phyloP scores from a whole-genome alignment of 2,888 invertebrate genomes.

The Melinopterus prodromus region DNA sequence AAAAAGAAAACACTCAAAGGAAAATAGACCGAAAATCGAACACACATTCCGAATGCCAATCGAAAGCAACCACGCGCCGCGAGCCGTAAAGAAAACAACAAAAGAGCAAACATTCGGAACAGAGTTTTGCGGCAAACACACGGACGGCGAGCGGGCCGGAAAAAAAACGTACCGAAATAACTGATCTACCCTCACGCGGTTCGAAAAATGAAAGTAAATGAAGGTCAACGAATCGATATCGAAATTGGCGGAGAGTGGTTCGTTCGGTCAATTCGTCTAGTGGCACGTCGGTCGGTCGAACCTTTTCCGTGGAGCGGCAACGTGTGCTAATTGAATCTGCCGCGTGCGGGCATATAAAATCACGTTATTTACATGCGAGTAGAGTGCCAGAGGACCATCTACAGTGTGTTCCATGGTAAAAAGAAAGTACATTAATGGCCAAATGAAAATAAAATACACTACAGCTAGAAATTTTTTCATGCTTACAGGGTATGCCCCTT shows the following conservation, averaged over 20 bases:
- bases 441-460: too few relatives aligned
- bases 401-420: too few relatives aligned
- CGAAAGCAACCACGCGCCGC: conserved; percentile 15
- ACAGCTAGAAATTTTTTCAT: too few relatives aligned
- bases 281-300: not conserved
- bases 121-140: conserved; percentile 14
- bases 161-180: conserved; percentile 20
- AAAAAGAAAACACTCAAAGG: not conserved
- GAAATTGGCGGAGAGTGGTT: not conserved
- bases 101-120: conserved; percentile 4
- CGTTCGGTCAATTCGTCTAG: not conserved
- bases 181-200: conserved; percentile 22
- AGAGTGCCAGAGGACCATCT: too few relatives aligned
- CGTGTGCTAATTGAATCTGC: not conserved
- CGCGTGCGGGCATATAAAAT: not conserved
- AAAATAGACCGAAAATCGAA: conserved; percentile 10
- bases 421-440: too few relatives aligned
- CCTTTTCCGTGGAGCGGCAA: not conserved
- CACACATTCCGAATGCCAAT: conserved; percentile 8
- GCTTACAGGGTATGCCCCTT: too few relatives aligned
- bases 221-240: conserved; percentile 22
- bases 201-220: conserved; percentile 23
- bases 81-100: conserved; percentile 7
- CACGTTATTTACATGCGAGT: too few relatives aligned
- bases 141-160: conserved; percentile 10